Conservation (phyloP, 2,797 vertebrate species). For the Rhabdophis nuchalis region DNA sequence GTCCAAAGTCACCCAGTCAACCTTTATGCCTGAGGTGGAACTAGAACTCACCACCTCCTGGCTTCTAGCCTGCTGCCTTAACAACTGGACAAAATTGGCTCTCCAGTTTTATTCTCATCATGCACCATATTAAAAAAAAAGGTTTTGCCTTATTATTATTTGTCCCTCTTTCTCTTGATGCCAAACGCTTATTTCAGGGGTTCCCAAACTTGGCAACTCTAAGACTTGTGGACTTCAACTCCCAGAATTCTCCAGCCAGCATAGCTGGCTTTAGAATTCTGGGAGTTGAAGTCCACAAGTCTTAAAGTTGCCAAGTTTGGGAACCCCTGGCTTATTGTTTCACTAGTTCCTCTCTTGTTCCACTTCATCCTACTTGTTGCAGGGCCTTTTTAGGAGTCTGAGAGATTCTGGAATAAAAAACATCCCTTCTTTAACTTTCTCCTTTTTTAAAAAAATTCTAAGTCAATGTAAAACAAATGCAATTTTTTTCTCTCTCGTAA, state of each 20-base stretch:
- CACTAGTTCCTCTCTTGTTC: neutral
- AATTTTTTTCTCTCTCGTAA: neutral
- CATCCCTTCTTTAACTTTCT: neutral
- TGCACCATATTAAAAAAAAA: neutral
- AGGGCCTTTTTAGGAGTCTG: neutral
- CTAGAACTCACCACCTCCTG: neutral
- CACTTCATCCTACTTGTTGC: neutral
- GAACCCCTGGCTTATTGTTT: no score
- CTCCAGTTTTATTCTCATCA: neutral
- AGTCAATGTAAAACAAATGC: neutral
- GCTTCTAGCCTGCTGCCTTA: neutral
- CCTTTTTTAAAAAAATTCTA: neutral
- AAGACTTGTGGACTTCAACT: no score
- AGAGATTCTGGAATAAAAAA: neutral
- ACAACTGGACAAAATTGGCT: neutral
- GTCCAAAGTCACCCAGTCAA: neutral
- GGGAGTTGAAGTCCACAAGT: no score
- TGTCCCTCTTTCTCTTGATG: neutral
- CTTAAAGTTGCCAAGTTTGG: no score
- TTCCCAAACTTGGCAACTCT: no score
- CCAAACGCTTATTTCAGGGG: neutral
- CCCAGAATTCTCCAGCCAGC: no score
- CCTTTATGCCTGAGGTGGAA: neutral
- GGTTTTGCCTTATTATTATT: neutral
- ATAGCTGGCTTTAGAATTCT: no score